Evolutionary conservation across 2,888 invertebrate species (phyloP).

Genomic region (Sphinx pinastri): DNA sequence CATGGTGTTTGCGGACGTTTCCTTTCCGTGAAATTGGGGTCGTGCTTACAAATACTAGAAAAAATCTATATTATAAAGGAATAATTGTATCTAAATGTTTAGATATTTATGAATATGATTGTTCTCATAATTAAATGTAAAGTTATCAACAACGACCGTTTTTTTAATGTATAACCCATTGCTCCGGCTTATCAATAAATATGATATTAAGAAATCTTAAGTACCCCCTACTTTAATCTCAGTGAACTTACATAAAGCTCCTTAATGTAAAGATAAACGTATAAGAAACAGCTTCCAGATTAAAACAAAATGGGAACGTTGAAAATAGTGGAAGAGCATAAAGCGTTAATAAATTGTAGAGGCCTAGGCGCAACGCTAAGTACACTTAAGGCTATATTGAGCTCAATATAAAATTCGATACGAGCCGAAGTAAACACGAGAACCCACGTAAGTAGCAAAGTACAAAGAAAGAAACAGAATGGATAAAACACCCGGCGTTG

Average conservation of each 20-base stretch:
- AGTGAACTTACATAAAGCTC: neutral
- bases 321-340: conserved; percentile 19
- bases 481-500: conserved; percentile 58
- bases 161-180: no score
- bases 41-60: no score
- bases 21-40: neutral
- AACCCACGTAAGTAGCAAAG: conserved; percentile 57
- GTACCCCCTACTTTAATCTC: neutral
- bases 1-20: conserved; percentile 1
- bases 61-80: no score
- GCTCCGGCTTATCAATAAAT: no score
- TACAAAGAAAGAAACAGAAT: conserved; percentile 64
- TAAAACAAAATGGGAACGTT: conserved; percentile 7
- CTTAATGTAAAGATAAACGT: conserved; percentile 15
- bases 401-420: conserved; percentile 51
- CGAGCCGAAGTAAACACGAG: conserved; percentile 56
- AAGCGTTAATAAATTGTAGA: conserved; percentile 21
- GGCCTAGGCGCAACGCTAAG: conserved; percentile 21
- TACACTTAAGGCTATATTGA: conserved; percentile 33
- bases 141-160: no score
- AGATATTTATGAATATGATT: no score
- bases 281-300: neutral
- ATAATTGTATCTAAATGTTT: no score
- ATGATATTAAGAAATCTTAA: no score
- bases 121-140: no score